Base-by-base conservation (phyloP, 2,888 invertebrate genomes). In the Tineola bisselliella region DNA sequence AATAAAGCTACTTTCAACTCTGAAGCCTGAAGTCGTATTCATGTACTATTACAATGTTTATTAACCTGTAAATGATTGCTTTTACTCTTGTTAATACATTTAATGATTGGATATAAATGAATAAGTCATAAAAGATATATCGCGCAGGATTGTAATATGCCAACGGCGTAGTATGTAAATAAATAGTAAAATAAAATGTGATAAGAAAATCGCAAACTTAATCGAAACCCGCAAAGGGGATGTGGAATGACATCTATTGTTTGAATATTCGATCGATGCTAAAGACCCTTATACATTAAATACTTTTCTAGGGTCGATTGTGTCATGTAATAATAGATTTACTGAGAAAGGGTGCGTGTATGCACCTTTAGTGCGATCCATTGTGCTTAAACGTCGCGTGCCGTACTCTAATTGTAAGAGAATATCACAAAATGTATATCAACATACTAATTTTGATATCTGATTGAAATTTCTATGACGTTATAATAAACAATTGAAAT, bases 331-430 rank as follows among this genome's bases (percentile, higher is more conserved):
- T 48, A 60, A 60, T 48, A 60, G 44, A 0, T 44, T 60, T 19
- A 30, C 56, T 69, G 73, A 79, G 81, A 81, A 82, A 78, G 81
- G 77, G 77, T 65, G 68, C 56, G 48, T 17, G 17, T 56, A 13
- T 59, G 79, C 81, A 81, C 83, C 81, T 83, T 83, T 74, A 64
- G n/a, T 19, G 1, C 11, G 67, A 62, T 66, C 65, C 68, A 68
- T 68, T 68, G 68, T 70, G 73, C 69, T 66, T 70, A 75, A 38
- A 38, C n/a, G 81, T 80, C 82, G 78, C 81, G 81, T 80, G 82
- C 78, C 62, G 54, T n/a, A 25, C 48, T 44, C 56, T 1, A 56
- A 18, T 17, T 19, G 18, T 19, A 38, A 38, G 38, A 38, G 38
- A 44, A 4, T 10, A n/a, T n/a, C 38, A n/a, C 38, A 38, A 38